Base-by-base conservation (phyloP, 2,888 invertebrate species). In the Pachliopta kotzebuea region DNA sequence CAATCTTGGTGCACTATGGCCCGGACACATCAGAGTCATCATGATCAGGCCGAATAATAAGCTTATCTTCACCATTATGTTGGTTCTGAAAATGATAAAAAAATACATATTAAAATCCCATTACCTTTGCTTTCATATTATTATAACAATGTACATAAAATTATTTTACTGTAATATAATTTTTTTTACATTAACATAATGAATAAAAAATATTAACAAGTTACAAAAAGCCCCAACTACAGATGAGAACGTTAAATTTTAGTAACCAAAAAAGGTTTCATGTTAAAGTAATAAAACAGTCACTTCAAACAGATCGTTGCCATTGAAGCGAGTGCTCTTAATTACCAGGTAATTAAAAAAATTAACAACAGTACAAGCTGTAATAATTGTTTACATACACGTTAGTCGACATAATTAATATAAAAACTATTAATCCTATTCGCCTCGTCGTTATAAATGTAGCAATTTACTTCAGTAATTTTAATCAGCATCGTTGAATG, bases 1-100 rank as follows among this genome's bases (percentile, higher is more conserved):
- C 4, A 83, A 72, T 17, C 73, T 76, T 4, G 91, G 90, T 0
- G 89, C 87, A 50, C 83, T 76, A 53, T 81, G 76, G 24, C 79
- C 75, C 63, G 79, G 76, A 62, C 79, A 74, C 20, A 83, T 73
- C 24, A 88, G 63, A 62, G 77, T 75, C 59, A 88, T 66, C 58
- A 88, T 62, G n/a, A 87, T 71, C 61, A 85, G 69, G 11, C 78
- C 74, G 52, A 83, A 65, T 49, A 90, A 71, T 53, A 85, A 67
- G 18, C 74, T 76, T 58, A 76, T 79, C 68, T 80, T 75, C 66
- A 74, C 76, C 91, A 91, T 90, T 56, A 67, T 78, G 69, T 55
- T 72, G 71, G 67, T 75, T 79, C 87, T 88, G 87, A 50, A 88
- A 86, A 73, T 56, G 77, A n/a, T 21, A 14, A n/a, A 37, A 37